These are phyloP conservation scores for Anarsia innoxiella DNA, from an alignment of 2,888 invertebrate species.

Conservation along the genomic window DNA sequence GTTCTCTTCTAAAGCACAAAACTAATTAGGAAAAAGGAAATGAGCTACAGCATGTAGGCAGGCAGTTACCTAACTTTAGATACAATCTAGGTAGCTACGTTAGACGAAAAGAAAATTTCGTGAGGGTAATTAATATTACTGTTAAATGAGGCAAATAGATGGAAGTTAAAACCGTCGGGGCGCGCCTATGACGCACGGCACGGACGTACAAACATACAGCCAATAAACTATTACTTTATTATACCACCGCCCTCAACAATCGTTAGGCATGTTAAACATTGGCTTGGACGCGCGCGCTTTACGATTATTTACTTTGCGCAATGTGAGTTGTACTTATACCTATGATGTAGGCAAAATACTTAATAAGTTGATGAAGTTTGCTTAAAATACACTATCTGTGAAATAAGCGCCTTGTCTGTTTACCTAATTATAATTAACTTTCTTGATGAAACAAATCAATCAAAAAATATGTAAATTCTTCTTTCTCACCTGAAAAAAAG, in stretches of 20 bases:
- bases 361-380: no score
- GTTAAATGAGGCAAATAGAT: slow-evolving; percentile 15
- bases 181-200: slow-evolving; percentile 67
- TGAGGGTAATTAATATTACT: slow-evolving; percentile 9
- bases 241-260: slow-evolving; percentile 57
- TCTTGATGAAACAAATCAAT: no score
- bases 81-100: neutral
- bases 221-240: slow-evolving; percentile 69
- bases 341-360: neutral
- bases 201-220: slow-evolving; percentile 48
- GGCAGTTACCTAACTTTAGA: no score
- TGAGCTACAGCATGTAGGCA: no score
- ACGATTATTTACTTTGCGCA: slow-evolving; percentile 38
- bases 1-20: no score
- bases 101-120: neutral
- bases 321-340: slow-evolving; percentile 11
- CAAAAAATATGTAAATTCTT: no score
- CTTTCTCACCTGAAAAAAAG: no score
- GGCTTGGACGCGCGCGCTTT: slow-evolving; percentile 34
- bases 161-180: slow-evolving; percentile 28
- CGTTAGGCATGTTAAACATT: slow-evolving; percentile 44
- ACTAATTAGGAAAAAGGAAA: no score
- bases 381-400: no score
- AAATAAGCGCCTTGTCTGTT: no score
- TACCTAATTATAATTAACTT: no score